These are phyloP conservation scores for Epirrita christyi DNA, from an alignment of 2,888 invertebrate species.

Conservation along the genomic window DNA sequence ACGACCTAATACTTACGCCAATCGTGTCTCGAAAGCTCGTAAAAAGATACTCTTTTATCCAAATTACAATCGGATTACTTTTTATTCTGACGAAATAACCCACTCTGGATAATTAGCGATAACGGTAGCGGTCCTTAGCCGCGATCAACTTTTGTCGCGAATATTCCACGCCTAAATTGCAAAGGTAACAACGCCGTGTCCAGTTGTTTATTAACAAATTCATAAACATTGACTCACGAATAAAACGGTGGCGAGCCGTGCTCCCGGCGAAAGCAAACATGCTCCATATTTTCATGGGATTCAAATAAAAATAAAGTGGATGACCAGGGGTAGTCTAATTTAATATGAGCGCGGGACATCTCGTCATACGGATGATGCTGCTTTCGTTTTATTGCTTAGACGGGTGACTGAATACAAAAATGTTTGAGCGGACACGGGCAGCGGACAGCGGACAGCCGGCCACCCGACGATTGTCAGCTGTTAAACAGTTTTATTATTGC, in stretches of 20 bases:
- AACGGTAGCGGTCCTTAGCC: slow-evolving; percentile 51
- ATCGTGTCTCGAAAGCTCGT: slow-evolving; percentile 64
- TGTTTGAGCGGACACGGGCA: slow-evolving; percentile 54
- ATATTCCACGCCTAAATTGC: slow-evolving; percentile 59
- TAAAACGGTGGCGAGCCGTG: slow-evolving; percentile 67
- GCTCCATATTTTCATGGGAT: slow-evolving; percentile 81
- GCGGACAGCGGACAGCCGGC: slow-evolving; percentile 30
- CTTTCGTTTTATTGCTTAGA: slow-evolving; percentile 76
- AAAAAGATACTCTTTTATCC: slow-evolving; percentile 70
- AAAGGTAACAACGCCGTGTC: slow-evolving; percentile 62
- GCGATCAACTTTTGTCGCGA: slow-evolving; percentile 55
- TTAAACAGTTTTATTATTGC: slow-evolving; percentile 84
- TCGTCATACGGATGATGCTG: slow-evolving; percentile 73
- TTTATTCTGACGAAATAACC: slow-evolving; percentile 66
- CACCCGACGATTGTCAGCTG: slow-evolving; percentile 76
- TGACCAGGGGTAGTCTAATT: slow-evolving; percentile 78
- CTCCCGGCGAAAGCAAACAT: slow-evolving; percentile 71
- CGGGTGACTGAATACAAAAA: slow-evolving; percentile 72
- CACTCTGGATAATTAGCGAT: slow-evolving; percentile 70
- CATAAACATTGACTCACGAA: slow-evolving; percentile 80
- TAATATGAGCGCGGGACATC: slow-evolving; percentile 77
- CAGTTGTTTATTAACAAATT: slow-evolving; percentile 79
- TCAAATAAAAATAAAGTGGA: slow-evolving; percentile 83
- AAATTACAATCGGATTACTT: slow-evolving; percentile 73
- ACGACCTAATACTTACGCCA: slow-evolving; percentile 59